These are phyloP conservation scores for Danionella dracula DNA, from an alignment of 2,797 vertebrate species.

Conservation along the genomic window DNA sequence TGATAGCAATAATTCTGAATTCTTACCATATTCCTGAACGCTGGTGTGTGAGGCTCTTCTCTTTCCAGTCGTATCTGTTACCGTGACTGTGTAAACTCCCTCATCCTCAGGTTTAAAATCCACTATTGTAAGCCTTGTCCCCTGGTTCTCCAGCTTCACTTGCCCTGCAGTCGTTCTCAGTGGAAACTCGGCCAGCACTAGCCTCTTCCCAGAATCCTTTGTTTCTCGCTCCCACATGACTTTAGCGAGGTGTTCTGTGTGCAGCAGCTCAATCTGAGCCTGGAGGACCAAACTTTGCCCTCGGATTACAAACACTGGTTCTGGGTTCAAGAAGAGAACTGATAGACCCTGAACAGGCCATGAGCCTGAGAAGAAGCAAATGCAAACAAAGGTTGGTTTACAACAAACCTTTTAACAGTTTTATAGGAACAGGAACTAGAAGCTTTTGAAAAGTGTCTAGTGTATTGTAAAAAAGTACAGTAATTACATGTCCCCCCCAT, in stretches of 20 bases:
- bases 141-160: constrained; percentile 44
- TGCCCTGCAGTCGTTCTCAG: constrained; percentile 23
- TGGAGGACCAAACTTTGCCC: constrained; percentile 54
- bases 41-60: constrained; percentile 46
- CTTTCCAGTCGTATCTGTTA: constrained; percentile 50
- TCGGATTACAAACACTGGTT: constrained; percentile 54
- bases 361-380: too few relatives aligned
- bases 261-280: constrained; percentile 50
- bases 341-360: constrained; percentile 47
- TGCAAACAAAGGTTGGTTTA: not conserved
- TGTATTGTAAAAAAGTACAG: too few relatives aligned
- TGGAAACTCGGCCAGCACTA: constrained; percentile 58
- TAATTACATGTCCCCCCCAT: too few relatives aligned
- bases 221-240: constrained; percentile 60
- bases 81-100: constrained; percentile 60
- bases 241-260: constrained; percentile 42
- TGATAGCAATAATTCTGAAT: too few relatives aligned
- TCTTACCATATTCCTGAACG: constrained; percentile 67
- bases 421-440: too few relatives aligned
- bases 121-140: constrained; percentile 51
- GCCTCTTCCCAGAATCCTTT: not conserved
- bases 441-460: too few relatives aligned
- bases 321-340: constrained; percentile 54
- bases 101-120: constrained; percentile 49
- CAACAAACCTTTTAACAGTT: not conserved